Conservation (phyloP, 1,140 invertebrate species). For the Leptinotarsa texana region DNA sequence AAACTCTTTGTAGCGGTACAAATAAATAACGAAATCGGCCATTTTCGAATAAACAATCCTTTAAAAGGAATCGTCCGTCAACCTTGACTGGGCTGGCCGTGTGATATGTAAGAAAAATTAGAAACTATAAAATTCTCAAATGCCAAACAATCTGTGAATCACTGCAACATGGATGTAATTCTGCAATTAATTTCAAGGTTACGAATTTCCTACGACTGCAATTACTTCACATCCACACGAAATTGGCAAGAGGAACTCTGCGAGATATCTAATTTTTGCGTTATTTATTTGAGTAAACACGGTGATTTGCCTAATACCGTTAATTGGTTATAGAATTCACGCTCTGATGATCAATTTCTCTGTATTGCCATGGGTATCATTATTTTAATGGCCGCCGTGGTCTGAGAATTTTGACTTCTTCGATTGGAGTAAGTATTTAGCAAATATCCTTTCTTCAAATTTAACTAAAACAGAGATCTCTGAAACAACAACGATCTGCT, state of each 20-base stretch:
- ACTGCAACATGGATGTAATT: slow-evolving; percentile 47
- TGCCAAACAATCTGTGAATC: slow-evolving; percentile 51
- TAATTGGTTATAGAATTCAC: slow-evolving; percentile 18
- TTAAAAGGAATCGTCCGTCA: slow-evolving; percentile 15
- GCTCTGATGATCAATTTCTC: slow-evolving; percentile 23
- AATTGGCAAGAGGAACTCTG: slow-evolving; percentile 25
- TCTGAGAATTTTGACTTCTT: neutral
- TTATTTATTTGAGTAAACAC: slow-evolving; percentile 25
- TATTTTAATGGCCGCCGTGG: slow-evolving; percentile 7
- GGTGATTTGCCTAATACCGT: slow-evolving; percentile 22
- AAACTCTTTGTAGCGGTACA: slow-evolving; percentile 7
- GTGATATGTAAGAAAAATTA: slow-evolving; percentile 41
- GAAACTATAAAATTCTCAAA: slow-evolving; percentile 49
- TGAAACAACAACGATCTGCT: too few species aligned
- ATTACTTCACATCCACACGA: slow-evolving; percentile 34
- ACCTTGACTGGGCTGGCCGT: slow-evolving; percentile 37
- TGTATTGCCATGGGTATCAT: slow-evolving; percentile 1
- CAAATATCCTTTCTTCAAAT: neutral
- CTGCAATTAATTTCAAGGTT: slow-evolving; percentile 52
- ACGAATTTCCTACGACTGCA: slow-evolving; percentile 48
- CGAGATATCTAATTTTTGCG: slow-evolving; percentile 22
- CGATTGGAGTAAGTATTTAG: neutral
- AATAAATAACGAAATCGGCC: slow-evolving; percentile 22
- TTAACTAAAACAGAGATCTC: too few species aligned
- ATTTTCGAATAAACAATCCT: slow-evolving; percentile 27